phyloP scores from a whole-genome alignment of 2,113 vertebrate genomes.

The Hassar affinis region DNA sequence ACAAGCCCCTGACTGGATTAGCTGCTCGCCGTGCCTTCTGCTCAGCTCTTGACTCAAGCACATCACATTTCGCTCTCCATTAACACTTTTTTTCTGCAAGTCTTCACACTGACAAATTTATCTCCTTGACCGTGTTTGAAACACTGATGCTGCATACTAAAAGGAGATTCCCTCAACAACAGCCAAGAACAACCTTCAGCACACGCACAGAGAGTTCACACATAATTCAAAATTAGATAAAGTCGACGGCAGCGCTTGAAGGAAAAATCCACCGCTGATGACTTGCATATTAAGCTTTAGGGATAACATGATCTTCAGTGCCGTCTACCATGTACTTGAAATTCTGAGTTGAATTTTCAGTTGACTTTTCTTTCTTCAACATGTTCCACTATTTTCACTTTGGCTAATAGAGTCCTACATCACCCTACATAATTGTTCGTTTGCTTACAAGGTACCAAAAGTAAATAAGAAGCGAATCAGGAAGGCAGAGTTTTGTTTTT shows the following conservation, averaged over 20 bases:
- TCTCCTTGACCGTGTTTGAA: constrained; percentile 12
- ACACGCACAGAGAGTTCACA: background rate
- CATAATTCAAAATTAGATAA: background rate
- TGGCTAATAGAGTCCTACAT: background rate
- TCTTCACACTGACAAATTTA: constrained; percentile 25
- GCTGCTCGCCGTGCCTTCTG: background rate
- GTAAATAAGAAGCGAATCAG: no score
- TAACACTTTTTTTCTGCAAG: constrained; percentile 2
- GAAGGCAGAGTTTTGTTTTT: no score
- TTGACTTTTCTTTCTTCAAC: background rate
- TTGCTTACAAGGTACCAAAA: no score
- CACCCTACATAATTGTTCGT: no score
- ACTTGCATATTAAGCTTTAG: background rate
- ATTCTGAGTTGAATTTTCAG: background rate
- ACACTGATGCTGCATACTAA: background rate
- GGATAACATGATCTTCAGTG: background rate
- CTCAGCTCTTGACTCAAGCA: constrained; percentile 1
- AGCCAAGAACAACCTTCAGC: background rate
- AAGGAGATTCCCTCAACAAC: background rate
- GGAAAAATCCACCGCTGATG: background rate
- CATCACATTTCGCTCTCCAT: constrained; percentile 7
- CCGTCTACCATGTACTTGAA: background rate
- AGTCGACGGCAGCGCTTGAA: background rate
- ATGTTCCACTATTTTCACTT: background rate
- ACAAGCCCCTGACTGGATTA: constrained; percentile 3